Conservation (phyloP, 2,797 vertebrate species). For the Pyrocephalus nanus region DNA sequence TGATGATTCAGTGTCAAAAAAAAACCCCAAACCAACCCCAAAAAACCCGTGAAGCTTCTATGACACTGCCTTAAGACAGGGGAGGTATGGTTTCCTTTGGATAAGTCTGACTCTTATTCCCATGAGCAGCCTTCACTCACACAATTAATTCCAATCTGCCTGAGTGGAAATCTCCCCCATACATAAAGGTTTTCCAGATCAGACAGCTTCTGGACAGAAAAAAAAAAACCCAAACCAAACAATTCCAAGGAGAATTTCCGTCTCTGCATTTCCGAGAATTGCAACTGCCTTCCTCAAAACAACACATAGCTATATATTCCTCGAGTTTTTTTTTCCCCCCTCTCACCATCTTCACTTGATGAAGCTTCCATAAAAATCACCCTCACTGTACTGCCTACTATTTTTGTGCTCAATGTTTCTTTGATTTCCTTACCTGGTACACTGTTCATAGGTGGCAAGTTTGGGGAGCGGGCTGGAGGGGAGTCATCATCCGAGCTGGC, state of each 20-base stretch:
- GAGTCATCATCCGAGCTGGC: conserved; percentile 99
- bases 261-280: background rate
- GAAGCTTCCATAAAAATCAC: background rate
- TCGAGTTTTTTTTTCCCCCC: background rate
- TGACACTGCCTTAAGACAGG: background rate
- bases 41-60: background rate
- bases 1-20: background rate
- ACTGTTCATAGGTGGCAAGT: conserved; percentile 93
- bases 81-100: background rate
- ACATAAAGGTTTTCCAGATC: background rate
- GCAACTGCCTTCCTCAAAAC: background rate
- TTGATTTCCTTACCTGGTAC: conserved; percentile 83
- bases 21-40: background rate
- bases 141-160: background rate
- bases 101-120: background rate
- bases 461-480: conserved; percentile 96
- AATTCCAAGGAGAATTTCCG: background rate
- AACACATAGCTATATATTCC: background rate
- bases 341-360: background rate
- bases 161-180: background rate
- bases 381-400: background rate
- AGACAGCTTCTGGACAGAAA: background rate
- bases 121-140: background rate
- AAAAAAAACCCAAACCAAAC: background rate
- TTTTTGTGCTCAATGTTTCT: background rate